A percentile compares a stretch with the other conserved stretches of the same genome.
These are phyloP conservation scores for Xerus inauris DNA, from an alignment of 2,113 vertebrate genomes.

Conservation along the genomic window DNA sequence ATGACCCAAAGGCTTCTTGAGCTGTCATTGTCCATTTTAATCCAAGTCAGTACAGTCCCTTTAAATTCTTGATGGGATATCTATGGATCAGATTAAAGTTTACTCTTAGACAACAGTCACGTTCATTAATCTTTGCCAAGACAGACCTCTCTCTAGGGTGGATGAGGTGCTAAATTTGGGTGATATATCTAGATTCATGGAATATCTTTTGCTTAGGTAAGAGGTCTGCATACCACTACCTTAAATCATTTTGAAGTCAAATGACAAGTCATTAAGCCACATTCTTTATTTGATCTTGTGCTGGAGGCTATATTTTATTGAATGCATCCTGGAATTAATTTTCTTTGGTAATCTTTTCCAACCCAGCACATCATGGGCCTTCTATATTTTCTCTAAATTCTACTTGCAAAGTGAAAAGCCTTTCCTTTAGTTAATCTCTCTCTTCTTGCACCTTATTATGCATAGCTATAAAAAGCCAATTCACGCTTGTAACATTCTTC, in stretches of 20 bases:
- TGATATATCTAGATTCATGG: neutral
- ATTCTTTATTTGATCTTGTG: neutral
- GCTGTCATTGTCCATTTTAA: neutral
- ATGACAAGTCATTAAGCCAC: neutral
- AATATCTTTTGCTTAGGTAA: neutral
- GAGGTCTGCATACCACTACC: neutral
- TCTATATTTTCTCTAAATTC: slow-evolving; percentile 5
- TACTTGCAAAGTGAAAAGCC: neutral
- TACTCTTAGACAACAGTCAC: neutral
- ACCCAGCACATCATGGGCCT: neutral
- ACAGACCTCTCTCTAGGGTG: neutral
- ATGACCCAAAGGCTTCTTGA: neutral
- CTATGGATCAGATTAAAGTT: slow-evolving; percentile 13
- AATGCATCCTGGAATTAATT: neutral
- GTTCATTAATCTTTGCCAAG: neutral
- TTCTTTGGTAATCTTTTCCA: slow-evolving; percentile 5
- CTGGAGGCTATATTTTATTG: neutral
- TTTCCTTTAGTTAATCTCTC: neutral
- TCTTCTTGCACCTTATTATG: neutral
- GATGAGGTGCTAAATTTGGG: neutral
- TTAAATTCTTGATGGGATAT: neutral
- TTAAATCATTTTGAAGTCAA: neutral
- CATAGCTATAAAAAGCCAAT: neutral
- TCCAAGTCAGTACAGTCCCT: neutral
- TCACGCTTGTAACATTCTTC: neutral